Conservation (phyloP, 2,797 vertebrate species). For the Austrolebias charrua region DNA sequence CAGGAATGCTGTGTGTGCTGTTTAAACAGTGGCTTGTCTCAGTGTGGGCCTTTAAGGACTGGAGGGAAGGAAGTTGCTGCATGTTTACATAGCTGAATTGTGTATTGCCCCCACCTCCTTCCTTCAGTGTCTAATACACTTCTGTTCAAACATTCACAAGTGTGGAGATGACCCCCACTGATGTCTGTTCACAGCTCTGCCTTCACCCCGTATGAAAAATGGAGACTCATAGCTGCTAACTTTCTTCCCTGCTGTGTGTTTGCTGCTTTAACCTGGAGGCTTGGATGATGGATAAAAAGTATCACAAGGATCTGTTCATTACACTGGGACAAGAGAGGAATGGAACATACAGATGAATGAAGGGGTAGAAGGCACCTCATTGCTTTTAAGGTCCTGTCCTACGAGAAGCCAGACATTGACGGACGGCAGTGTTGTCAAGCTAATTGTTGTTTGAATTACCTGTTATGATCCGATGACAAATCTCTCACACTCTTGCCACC, state of each 20-base stretch:
- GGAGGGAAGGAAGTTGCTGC: slow-evolving; percentile 78
- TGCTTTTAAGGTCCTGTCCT: slow-evolving; percentile 47
- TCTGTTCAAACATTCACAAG: slow-evolving; percentile 83
- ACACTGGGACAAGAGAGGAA: slow-evolving; percentile 59
- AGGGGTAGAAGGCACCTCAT: slow-evolving; percentile 49
- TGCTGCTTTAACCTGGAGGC: slow-evolving; percentile 74
- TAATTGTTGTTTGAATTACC: slow-evolving; percentile 99
- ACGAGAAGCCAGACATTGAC: slow-evolving; percentile 90
- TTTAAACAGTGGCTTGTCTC: slow-evolving; percentile 81
- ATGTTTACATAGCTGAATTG: slow-evolving; percentile 85
- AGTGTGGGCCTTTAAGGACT: slow-evolving; percentile 70
- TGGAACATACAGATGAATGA: slow-evolving; percentile 47
- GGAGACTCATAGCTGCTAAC: slow-evolving; percentile 46
- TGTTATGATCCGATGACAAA: slow-evolving; percentile 99
- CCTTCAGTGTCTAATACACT: slow-evolving; percentile 80
- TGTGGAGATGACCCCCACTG: slow-evolving; percentile 77
- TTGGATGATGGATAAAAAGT: slow-evolving; percentile 84
- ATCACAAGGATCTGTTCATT: slow-evolving; percentile 84
- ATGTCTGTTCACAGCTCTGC: slow-evolving; percentile 63
- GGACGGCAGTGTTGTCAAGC: slow-evolving; percentile 88
- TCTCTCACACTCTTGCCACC: slow-evolving; percentile 91
- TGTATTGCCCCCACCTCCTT: slow-evolving; percentile 62
- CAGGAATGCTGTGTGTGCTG: slow-evolving; percentile 78
- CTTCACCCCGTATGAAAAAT: slow-evolving; percentile 42
- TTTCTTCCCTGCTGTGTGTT: slow-evolving; percentile 61